Percentiles rank a stretch among this genome's conserved stretches.
Evolutionary conservation across 2,888 invertebrate species (phyloP).

Genomic region (Junonia oenone): DNA sequence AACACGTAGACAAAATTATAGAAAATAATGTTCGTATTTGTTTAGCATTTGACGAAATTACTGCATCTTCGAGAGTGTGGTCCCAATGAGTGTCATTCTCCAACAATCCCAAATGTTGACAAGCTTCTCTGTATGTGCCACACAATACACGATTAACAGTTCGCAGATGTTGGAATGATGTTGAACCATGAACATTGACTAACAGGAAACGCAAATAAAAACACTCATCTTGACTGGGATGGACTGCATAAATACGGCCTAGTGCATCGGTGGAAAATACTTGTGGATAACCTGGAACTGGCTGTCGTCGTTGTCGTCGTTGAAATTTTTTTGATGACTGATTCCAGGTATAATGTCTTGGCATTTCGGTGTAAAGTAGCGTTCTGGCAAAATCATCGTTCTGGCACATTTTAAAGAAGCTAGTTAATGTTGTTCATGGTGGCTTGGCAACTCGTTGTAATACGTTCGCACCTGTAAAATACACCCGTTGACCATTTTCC

Average conservation of each 20-base stretch:
- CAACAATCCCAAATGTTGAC: constrained; percentile 31
- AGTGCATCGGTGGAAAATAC: constrained; percentile 41
- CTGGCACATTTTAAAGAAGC: constrained; percentile 32
- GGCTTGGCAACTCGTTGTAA: not conserved
- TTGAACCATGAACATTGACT: constrained; percentile 40
- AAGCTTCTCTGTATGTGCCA: constrained; percentile 33
- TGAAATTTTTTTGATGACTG: constrained; percentile 29
- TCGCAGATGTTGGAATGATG: constrained; percentile 33
- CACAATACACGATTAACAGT: constrained; percentile 34
- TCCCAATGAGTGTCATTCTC: constrained; percentile 35
- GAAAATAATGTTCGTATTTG: constrained; percentile 34
- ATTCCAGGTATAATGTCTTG: constrained; percentile 34
- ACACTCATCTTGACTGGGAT: constrained; percentile 42
- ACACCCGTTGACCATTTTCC: constrained; percentile 28
- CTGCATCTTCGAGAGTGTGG: constrained; percentile 30
- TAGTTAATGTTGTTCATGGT: constrained; percentile 23
- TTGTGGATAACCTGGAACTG: constrained; percentile 32
- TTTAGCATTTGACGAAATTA: constrained; percentile 29
- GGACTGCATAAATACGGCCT: constrained; percentile 43
- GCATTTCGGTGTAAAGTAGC: constrained; percentile 32
- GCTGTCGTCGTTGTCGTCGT: constrained; percentile 33
- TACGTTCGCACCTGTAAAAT: not conserved
- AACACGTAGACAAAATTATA: constrained; percentile 30
- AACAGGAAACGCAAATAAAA: constrained; percentile 44
- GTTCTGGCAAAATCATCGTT: constrained; percentile 32